Conservation (phyloP, 1,140 invertebrate species). For the Micrasema longulum region DNA sequence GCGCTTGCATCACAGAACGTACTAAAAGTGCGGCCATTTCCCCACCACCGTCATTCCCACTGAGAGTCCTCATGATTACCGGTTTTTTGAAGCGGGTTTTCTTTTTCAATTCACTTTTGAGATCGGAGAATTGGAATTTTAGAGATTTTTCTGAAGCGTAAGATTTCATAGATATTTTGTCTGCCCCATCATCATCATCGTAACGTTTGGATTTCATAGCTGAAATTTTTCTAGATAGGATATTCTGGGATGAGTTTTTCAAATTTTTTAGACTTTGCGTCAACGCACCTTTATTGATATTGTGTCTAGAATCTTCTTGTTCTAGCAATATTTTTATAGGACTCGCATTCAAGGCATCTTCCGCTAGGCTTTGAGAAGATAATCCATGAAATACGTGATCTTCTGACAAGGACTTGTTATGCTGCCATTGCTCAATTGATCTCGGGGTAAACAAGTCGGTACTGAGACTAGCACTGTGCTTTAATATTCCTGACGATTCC, state of each 20-base stretch:
- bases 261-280: conserved; percentile 69
- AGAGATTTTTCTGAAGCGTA: conserved; percentile 64
- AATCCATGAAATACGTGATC: conserved; percentile 51
- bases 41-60: conserved; percentile 69
- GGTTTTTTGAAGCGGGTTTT: conserved; percentile 63
- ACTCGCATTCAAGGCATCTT: conserved; percentile 53
- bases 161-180: conserved; percentile 61
- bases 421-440: conserved; percentile 19
- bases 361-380: conserved; percentile 61
- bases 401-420: conserved; percentile 21
- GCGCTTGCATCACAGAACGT: conserved; percentile 71
- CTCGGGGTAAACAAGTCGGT: conserved; percentile 21
- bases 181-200: conserved; percentile 59
- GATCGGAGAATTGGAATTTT: conserved; percentile 57
- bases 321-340: conserved; percentile 62
- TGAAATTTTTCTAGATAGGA: conserved; percentile 67
- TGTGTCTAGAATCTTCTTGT: conserved; percentile 70
- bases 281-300: conserved; percentile 64
- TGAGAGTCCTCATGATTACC: conserved; percentile 68
- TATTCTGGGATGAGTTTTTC: conserved; percentile 68
- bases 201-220: conserved; percentile 48
- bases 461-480: conserved; percentile 26
- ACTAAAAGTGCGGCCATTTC: conserved; percentile 75
- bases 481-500: background rate
- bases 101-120: conserved; percentile 64